phyloP scores from a whole-genome alignment of 1,140 invertebrate genomes.

The Drosophila guanche region DNA sequence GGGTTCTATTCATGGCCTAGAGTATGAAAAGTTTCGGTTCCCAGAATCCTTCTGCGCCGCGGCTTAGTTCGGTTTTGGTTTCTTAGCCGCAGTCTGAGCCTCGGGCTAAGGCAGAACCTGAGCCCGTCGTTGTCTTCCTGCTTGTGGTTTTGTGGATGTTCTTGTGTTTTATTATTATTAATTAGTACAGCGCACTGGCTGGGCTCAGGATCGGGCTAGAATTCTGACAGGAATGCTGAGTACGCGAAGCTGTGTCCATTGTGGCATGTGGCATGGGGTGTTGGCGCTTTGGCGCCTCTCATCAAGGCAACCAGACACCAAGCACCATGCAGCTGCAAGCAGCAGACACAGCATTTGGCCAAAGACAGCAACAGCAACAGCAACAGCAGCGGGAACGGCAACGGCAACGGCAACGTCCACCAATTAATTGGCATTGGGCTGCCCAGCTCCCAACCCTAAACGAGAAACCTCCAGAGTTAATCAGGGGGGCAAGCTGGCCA shows the following conservation, averaged over 20 bases:
- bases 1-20: too few species aligned
- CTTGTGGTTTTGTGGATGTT: slow-evolving; percentile 29
- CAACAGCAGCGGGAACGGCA: too few species aligned
- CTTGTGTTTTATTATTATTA: slow-evolving; percentile 77
- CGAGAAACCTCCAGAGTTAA: slow-evolving; percentile 22
- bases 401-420: neutral
- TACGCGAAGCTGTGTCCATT: slow-evolving; percentile 10
- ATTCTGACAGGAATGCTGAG: slow-evolving; percentile 68
- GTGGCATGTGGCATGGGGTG: slow-evolving; percentile 48
- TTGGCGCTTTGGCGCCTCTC: slow-evolving; percentile 80
- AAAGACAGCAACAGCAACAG: slow-evolving; percentile 64
- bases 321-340: slow-evolving; percentile 20
- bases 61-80: slow-evolving; percentile 33
- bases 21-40: too few species aligned
- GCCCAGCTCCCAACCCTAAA: slow-evolving; percentile 6
- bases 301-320: slow-evolving; percentile 64
- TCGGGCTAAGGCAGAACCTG: slow-evolving; percentile 11
- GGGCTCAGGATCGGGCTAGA: neutral
- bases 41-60: neutral
- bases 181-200: slow-evolving; percentile 62
- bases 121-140: slow-evolving; percentile 51
- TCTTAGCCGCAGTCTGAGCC: slow-evolving; percentile 2
- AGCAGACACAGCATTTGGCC: slow-evolving; percentile 53
- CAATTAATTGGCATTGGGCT: slow-evolving; percentile 72
- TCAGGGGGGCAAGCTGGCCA: too few species aligned